phyloP scores from a whole-genome alignment of 92 coral and sea anemone genomes.

The Heteractis magnifica region DNA sequence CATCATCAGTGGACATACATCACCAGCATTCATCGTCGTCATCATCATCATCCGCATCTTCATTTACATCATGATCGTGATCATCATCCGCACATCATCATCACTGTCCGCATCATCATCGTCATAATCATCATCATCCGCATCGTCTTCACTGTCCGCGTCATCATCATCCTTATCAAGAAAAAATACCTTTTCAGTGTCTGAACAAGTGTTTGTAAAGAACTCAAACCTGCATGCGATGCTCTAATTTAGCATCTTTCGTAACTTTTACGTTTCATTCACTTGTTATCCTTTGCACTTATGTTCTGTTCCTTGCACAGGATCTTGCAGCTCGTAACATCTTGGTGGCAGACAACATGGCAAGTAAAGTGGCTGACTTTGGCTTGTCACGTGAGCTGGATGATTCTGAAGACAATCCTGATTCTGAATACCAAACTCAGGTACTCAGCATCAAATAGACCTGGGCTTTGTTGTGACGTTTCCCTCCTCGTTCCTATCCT shows the following conservation, averaged over 20 bases:
- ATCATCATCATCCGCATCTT: not conserved
- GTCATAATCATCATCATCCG: too few relatives aligned
- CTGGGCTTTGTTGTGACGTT: not conserved
- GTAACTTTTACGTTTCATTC: not conserved
- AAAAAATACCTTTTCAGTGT: too few relatives aligned
- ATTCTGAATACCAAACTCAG: slow-evolving; percentile 94
- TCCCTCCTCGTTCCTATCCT: not conserved
- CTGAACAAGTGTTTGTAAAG: too few relatives aligned
- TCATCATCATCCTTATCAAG: not conserved
- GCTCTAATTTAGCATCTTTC: not conserved
- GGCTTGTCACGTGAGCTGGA: slow-evolving; percentile 85
- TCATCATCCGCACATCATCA: not conserved
- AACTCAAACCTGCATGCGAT: not conserved
- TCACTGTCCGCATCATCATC: not conserved
- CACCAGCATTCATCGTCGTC: not conserved
- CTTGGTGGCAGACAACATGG: slow-evolving; percentile 76
- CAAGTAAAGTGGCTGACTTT: slow-evolving; percentile 90
- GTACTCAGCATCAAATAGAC: slow-evolving; percentile 16
- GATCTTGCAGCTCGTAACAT: slow-evolving; percentile 95
- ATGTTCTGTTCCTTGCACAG: slow-evolving; percentile 28
- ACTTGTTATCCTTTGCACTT: not conserved
- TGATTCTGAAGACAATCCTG: slow-evolving; percentile 68
- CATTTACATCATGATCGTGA: not conserved
- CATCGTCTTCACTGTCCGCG: too few relatives aligned
- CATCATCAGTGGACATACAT: not conserved